A percentile compares a stretch with the other conserved stretches of the same genome.
These are phyloP conservation scores for Crambe crambe DNA, from an alignment of 37 sponge, comb jelly and placozoan genomes.

Conservation along the genomic window DNA sequence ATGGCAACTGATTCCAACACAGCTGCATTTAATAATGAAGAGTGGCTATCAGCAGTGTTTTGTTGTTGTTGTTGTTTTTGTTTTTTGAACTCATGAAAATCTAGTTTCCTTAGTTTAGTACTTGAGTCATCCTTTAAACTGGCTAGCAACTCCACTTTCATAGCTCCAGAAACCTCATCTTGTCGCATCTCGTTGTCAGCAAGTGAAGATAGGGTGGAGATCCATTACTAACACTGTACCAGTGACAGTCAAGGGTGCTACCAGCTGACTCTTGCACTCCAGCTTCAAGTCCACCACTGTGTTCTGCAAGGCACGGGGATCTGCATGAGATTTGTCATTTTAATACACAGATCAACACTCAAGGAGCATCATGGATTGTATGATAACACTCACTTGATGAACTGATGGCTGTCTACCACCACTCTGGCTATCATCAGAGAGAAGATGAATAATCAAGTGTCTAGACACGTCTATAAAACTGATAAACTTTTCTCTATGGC, in stretches of 20 bases:
- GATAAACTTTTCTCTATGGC: slow-evolving; percentile 32
- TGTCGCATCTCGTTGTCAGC: background rate
- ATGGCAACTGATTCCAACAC: slow-evolving; percentile 1
- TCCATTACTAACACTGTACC: slow-evolving; percentile 28
- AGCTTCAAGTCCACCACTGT: slow-evolving; percentile 18
- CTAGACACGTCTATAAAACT: slow-evolving; percentile 18
- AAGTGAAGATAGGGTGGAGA: background rate
- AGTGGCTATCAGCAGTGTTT: background rate
- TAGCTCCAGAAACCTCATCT: background rate
- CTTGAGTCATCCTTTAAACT: slow-evolving; percentile 21
- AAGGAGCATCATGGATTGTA: too few species aligned
- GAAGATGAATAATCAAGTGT: slow-evolving; percentile 5
- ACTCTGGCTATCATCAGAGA: slow-evolving; percentile 10
- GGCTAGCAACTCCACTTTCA: slow-evolving; percentile 24
- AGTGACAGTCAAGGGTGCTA: slow-evolving; percentile 30
- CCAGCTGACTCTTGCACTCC: slow-evolving; percentile 28
- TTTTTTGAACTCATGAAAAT: slow-evolving; percentile 28
- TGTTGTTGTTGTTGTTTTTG: background rate
- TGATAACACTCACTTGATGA: slow-evolving; percentile 28
- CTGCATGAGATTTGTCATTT: background rate
- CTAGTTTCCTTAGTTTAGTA: slow-evolving; percentile 30
- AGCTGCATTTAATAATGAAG: slow-evolving; percentile 9
- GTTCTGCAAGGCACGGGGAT: slow-evolving; percentile 29
- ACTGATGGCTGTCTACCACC: background rate
- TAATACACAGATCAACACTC: too few species aligned